phyloP scores from a whole-genome alignment of 2,888 invertebrate genomes.

The Sericinus montela region DNA sequence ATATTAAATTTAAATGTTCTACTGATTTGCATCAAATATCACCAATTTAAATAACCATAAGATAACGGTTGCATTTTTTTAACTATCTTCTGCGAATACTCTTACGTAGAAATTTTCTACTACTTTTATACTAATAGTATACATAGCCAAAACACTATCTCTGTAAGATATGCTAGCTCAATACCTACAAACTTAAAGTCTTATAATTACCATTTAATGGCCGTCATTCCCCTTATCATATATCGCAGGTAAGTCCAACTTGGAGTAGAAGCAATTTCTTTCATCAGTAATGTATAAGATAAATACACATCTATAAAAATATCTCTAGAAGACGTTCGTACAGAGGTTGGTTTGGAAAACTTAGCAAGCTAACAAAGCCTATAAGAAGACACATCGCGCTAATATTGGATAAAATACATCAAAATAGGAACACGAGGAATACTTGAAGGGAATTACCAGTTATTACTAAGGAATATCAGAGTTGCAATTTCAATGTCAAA shows the following conservation, averaged over 20 bases:
- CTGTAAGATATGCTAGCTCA: not conserved
- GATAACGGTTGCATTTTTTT: too few relatives aligned
- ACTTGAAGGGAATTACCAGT: not conserved
- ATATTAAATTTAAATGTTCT: not conserved
- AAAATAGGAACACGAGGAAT: constrained; percentile 7
- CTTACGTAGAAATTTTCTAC: too few relatives aligned
- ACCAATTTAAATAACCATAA: not conserved
- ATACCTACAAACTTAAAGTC: not conserved
- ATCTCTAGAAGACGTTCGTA: constrained; percentile 9
- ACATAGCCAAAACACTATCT: not conserved
- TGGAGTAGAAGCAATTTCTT: constrained; percentile 11
- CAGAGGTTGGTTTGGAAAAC: not conserved
- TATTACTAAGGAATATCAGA: not conserved
- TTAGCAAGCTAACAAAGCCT: not conserved
- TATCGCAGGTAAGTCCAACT: constrained; percentile 19
- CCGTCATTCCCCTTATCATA: constrained; percentile 12
- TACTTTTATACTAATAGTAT: too few relatives aligned
- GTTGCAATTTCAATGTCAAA: not conserved
- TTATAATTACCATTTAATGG: constrained; percentile 18
- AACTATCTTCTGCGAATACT: too few relatives aligned
- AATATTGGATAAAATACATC: not conserved
- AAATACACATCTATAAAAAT: constrained; percentile 1
- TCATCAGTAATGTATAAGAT: constrained; percentile 7
- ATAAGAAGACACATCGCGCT: not conserved
- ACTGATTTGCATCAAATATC: not conserved